Evolutionary conservation across 2,888 invertebrate genomes (phyloP).

Genomic region (Meandrusa payeni): DNA sequence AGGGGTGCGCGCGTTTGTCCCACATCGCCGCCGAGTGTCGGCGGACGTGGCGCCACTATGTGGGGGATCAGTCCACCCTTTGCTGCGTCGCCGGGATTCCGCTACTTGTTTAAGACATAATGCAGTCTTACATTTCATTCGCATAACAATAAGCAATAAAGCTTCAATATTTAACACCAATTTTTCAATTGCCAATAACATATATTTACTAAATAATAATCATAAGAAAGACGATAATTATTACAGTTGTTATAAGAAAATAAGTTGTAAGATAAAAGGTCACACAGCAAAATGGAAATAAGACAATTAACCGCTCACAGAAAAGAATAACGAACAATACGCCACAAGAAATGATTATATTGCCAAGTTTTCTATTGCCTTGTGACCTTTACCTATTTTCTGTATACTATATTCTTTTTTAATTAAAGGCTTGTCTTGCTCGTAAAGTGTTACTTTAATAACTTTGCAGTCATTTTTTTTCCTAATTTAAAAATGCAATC

Average conservation of each 20-base stretch:
- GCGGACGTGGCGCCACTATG: conserved; percentile 35
- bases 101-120: conserved; percentile 29
- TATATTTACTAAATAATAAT: too few relatives aligned
- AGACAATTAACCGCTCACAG: conserved; percentile 5
- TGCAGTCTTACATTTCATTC: conserved; percentile 9
- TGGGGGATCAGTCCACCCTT: conserved; percentile 44
- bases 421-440: neutral
- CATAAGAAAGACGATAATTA: too few relatives aligned
- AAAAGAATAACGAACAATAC: conserved; percentile 12
- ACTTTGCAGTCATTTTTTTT: too few relatives aligned
- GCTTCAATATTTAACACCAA: too few relatives aligned
- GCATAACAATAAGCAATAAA: too few relatives aligned
- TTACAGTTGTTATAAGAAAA: too few relatives aligned
- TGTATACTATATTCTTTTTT: conserved; percentile 2
- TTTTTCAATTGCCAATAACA: too few relatives aligned
- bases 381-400: conserved; percentile 10
- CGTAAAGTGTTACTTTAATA: too few relatives aligned
- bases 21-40: conserved; percentile 39
- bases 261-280: too few relatives aligned
- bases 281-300: conserved; percentile 4
- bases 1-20: conserved; percentile 45
- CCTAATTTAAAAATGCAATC: too few relatives aligned
- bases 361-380: conserved; percentile 13
- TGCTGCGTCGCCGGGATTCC: conserved; percentile 31
- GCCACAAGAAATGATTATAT: conserved; percentile 11